Evolutionary conservation across 2,797 vertebrate species (phyloP).

Genomic region (Craterocephalus amniculus): DNA sequence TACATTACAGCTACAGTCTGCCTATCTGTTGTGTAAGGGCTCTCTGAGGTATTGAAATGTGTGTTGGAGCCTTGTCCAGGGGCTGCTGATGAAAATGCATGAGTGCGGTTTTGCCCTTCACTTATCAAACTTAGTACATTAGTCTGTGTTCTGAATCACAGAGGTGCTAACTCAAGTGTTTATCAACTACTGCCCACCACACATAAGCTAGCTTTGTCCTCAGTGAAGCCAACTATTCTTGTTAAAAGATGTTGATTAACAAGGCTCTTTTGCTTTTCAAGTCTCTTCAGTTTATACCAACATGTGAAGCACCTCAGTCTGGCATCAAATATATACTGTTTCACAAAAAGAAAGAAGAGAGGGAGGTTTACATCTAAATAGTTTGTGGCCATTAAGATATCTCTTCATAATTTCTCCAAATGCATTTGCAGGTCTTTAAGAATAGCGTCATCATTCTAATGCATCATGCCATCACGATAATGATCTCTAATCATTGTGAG

Average conservation of each 20-base stretch:
- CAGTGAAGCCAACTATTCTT: conserved; percentile 37
- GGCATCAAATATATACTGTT: conserved; percentile 4
- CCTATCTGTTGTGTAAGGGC: conserved; percentile 74
- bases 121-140: conserved; percentile 81
- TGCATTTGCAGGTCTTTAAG: conserved; percentile 58
- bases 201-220: conserved; percentile 50
- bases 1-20: conserved; percentile 73
- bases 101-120: conserved; percentile 79
- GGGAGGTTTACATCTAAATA: conserved; percentile 9
- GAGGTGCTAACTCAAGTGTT: conserved; percentile 70
- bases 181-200: conserved; percentile 70
- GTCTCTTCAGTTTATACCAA: conserved; percentile 6
- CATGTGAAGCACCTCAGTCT: neutral
- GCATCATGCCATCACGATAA: conserved; percentile 77
- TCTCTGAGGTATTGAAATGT: conserved; percentile 79
- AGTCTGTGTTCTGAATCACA: conserved; percentile 73
- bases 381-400: conserved; percentile 14
- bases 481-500: conserved; percentile 80
- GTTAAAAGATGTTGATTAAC: conserved; percentile 20
- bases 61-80: conserved; percentile 72
- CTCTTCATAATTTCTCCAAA: conserved; percentile 30
- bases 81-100: conserved; percentile 80
- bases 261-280: conserved; percentile 7
- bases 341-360: neutral
- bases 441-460: conserved; percentile 68